Evolutionary conservation across 2,888 invertebrate genomes (phyloP), one percentile per base, ranked within the genome.

Genomic region (Phyllotreta striolata): DNA sequence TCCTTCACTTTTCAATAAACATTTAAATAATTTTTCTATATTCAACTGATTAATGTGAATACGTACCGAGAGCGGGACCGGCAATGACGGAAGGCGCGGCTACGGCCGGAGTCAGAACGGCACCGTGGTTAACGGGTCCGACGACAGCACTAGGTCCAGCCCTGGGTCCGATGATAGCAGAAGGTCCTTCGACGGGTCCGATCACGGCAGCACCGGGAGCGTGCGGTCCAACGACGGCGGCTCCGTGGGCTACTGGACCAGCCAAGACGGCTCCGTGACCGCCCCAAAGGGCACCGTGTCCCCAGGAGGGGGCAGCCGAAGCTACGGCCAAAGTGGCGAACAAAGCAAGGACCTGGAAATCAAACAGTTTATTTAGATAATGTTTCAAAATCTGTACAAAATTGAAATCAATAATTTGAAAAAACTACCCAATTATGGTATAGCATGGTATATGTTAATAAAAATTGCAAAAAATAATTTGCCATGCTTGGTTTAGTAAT

Each of bases 271-370:
- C 66, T 63, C 56, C 62, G 35, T 49, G 54, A 14, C 57, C 52
- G 34, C 61, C 40, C 35, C 55, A 38, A 6, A 47, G 47, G 37
- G 52, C 39, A 12, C 56, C 60, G 14, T 37, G 38, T 24, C 65
- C 64, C 55, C 55, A 58, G 34, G 52, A 52, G 5, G 72, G 69
- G 38, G 70, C 69, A 10, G 70, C 72, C 55, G 59, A 55, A 44
- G 70, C 66, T 46, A 66, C 68, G 40, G 71, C 73, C 66, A 72
- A 63, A 40, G 66, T 60, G 59, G 71, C 71, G 61, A 72, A 66
- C 43, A 65, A 40, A 7, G 67, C 63, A 10, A 66, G 12, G 41
- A 73, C 67, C 72, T 72, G 41, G 24, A 66, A 62, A 41, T 24
- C 4, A 24, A 24, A 4, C 24, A 24, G 24, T 24, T 24, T n/a